phyloP scores from a whole-genome alignment of 1,140 invertebrate genomes.

The Dreissena rostriformis region DNA sequence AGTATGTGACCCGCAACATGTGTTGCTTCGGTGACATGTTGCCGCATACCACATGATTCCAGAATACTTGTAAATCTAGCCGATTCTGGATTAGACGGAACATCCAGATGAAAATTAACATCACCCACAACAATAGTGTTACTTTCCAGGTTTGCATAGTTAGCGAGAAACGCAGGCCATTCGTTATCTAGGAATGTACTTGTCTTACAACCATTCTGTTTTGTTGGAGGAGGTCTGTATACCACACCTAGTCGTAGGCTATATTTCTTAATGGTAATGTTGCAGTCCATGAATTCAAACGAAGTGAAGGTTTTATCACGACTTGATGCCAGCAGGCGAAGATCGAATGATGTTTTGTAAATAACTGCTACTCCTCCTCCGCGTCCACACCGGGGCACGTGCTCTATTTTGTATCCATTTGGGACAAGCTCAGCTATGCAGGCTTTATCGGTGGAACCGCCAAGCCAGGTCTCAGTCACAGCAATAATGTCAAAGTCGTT shows the following conservation, averaged over 20 bases:
- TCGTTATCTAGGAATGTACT: conserved; percentile 24
- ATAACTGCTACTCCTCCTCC: conserved; percentile 22
- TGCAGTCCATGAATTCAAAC: conserved; percentile 31
- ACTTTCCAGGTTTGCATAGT: conserved; percentile 12
- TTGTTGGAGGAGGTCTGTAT: conserved; percentile 38
- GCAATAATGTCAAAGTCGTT: conserved; percentile 31
- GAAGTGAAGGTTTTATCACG: not conserved
- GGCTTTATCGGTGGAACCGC: conserved; percentile 20
- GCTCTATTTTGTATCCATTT: conserved; percentile 10
- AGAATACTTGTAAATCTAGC: too few relatives aligned
- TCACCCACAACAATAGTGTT: not conserved
- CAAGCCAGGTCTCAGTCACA: conserved; percentile 37
- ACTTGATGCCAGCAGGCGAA: not conserved
- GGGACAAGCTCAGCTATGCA: conserved; percentile 30
- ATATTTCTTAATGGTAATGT: not conserved
- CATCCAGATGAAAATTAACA: too few relatives aligned
- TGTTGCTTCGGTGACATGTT: too few relatives aligned
- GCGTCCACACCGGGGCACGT: conserved; percentile 4
- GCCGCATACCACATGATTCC: too few relatives aligned
- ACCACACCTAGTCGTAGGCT: conserved; percentile 6
- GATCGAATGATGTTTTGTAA: conserved; percentile 16
- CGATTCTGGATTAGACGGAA: too few relatives aligned
- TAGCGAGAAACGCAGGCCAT: conserved; percentile 9
- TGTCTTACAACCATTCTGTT: conserved; percentile 27
- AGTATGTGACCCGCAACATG: too few relatives aligned